Conservation (phyloP, 2,888 invertebrate species). For the Agonopterix subpropinquella region DNA sequence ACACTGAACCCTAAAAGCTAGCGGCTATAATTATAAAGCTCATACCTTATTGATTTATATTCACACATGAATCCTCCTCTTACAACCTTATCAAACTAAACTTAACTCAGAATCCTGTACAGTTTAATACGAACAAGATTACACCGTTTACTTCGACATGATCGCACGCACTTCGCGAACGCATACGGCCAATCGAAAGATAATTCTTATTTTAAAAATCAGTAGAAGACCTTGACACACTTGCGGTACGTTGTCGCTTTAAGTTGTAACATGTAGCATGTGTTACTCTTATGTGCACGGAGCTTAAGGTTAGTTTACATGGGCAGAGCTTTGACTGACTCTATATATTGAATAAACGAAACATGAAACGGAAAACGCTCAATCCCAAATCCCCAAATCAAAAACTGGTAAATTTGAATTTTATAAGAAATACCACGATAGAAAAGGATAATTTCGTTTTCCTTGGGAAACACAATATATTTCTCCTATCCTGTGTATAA, state of each 20-base stretch:
- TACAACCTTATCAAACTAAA: slow-evolving; percentile 17
- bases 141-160: slow-evolving; percentile 15
- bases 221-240: slow-evolving; percentile 61
- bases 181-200: slow-evolving; percentile 26
- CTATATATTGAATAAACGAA: too few species aligned
- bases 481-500: too few species aligned
- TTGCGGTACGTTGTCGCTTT: slow-evolving; percentile 49
- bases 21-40: slow-evolving; percentile 9
- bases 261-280: slow-evolving; percentile 16
- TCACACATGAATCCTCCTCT: slow-evolving; percentile 1
- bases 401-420: too few species aligned
- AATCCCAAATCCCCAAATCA: too few species aligned
- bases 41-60: slow-evolving; percentile 10
- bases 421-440: too few species aligned
- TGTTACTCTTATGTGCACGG: slow-evolving; percentile 13
- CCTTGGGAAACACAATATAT: too few species aligned
- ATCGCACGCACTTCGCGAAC: slow-evolving; percentile 14
- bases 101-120: neutral
- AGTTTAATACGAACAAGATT: neutral
- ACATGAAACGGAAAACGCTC: too few species aligned
- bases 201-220: slow-evolving; percentile 52
- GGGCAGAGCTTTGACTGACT: too few species aligned
- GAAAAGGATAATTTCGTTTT: too few species aligned
- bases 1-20: slow-evolving; percentile 7
- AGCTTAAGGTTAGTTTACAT: slow-evolving; percentile 4